phyloP scores from a whole-genome alignment of 2,888 invertebrate genomes.

The Caenorhabditis virilis region DNA sequence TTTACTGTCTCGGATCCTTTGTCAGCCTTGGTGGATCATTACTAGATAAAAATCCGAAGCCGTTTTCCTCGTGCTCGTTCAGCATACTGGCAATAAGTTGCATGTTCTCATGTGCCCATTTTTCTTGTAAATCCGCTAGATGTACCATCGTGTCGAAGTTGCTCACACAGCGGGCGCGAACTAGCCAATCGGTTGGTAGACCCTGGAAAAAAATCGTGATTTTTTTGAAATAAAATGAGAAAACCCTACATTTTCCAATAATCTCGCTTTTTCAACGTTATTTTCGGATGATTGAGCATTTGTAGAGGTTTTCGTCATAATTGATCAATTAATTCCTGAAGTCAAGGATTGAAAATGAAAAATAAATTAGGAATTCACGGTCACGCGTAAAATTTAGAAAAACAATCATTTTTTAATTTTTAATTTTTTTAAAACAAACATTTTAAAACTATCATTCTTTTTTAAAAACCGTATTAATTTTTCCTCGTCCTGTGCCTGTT shows the following conservation, averaged over 20 bases:
- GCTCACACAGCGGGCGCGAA: constrained; percentile 10
- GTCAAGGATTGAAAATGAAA: too few relatives aligned
- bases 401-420: too few relatives aligned
- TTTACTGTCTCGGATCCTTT: not conserved
- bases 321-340: too few relatives aligned
- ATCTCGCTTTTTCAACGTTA: not conserved
- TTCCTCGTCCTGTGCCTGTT: too few relatives aligned
- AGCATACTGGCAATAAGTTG: constrained; percentile 10
- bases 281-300: too few relatives aligned
- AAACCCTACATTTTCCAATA: not conserved
- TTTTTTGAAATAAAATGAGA: not conserved
- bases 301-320: too few relatives aligned
- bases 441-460: too few relatives aligned
- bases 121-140: constrained; percentile 12
- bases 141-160: constrained; percentile 17
- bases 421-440: too few relatives aligned
- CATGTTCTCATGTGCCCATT: constrained; percentile 21
- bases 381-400: too few relatives aligned
- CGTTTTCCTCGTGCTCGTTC: constrained; percentile 6
- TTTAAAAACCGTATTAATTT: too few relatives aligned
- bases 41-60: constrained; percentile 1
- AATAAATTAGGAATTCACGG: too few relatives aligned
- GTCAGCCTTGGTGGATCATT: constrained; percentile 2
- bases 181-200: constrained; percentile 25
- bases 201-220: constrained; percentile 21